These are phyloP conservation scores for Agriopis marginaria DNA, from an alignment of 2,888 invertebrate genomes.

Conservation along the genomic window DNA sequence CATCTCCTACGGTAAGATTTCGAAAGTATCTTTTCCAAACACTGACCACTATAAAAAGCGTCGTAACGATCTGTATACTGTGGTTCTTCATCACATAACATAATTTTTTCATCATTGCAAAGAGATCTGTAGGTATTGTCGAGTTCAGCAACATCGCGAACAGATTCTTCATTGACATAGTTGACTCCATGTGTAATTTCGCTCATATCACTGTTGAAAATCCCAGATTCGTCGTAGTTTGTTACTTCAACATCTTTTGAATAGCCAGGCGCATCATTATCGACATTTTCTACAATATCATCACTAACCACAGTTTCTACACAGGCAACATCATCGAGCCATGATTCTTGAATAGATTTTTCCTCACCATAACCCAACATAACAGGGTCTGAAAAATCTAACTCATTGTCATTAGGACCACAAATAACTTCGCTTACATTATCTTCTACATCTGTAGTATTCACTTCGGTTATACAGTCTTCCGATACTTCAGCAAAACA, in stretches of 20 bases:
- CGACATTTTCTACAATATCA: conserved; percentile 73
- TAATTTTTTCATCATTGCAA: conserved; percentile 73
- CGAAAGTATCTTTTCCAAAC: conserved; percentile 61
- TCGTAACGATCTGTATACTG: conserved; percentile 40
- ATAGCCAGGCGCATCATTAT: conserved; percentile 61
- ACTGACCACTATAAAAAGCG: conserved; percentile 59
- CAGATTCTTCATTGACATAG: conserved; percentile 68
- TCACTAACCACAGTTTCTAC: conserved; percentile 81
- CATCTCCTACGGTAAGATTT: conserved; percentile 54
- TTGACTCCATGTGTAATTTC: conserved; percentile 65
- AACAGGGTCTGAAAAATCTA: conserved; percentile 54
- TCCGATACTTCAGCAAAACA: conserved; percentile 67
- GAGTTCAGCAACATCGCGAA: conserved; percentile 66
- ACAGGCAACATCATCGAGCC: conserved; percentile 80
- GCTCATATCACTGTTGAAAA: conserved; percentile 51
- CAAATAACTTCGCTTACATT: conserved; percentile 20
- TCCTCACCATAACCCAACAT: conserved; percentile 55
- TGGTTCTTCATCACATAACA: conserved; percentile 38
- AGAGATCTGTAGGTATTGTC: conserved; percentile 74
- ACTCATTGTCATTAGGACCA: conserved; percentile 38
- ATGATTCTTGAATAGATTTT: conserved; percentile 64
- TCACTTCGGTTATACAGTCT: conserved; percentile 55
- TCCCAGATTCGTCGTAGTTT: conserved; percentile 51
- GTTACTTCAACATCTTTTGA: conserved; percentile 54
- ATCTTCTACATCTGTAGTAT: conserved; percentile 47